Percentiles rank a stretch among this genome's conserved stretches.
phyloP scores from a whole-genome alignment of 1,140 invertebrate species.

The Ceratosolen fusciceps region DNA sequence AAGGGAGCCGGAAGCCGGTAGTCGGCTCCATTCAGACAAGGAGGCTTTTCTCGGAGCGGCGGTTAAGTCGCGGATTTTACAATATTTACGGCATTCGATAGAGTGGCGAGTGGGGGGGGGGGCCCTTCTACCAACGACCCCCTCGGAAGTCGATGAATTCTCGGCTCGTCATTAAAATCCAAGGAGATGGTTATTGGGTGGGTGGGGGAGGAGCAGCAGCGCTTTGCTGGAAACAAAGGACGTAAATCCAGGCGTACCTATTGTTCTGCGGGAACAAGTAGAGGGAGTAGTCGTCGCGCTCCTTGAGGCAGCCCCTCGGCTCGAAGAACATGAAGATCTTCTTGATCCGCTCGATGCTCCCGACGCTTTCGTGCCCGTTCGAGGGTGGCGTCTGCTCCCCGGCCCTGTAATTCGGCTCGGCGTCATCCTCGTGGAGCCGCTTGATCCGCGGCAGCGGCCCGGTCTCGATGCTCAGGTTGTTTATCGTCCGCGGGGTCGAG shows the following conservation, averaged over 20 bases:
- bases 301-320: conserved; percentile 85
- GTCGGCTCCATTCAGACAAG: too few relatives aligned
- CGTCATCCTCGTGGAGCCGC: conserved; percentile 63
- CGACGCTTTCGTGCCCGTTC: conserved; percentile 62
- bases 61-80: too few relatives aligned
- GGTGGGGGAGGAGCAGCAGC: not conserved
- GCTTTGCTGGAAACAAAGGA: too few relatives aligned
- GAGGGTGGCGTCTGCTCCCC: conserved; percentile 63
- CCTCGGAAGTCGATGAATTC: too few relatives aligned
- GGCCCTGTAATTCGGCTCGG: conserved; percentile 22
- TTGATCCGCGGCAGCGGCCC: conserved; percentile 67
- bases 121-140: too few relatives aligned
- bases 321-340: conserved; percentile 80
- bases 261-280: conserved; percentile 90
- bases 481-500: conserved; percentile 67
- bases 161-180: too few relatives aligned
- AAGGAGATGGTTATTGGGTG: too few relatives aligned
- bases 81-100: too few relatives aligned
- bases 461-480: conserved; percentile 68
- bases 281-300: conserved; percentile 88
- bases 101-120: too few relatives aligned
- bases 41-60: too few relatives aligned
- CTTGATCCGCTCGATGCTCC: conserved; percentile 70
- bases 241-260: conserved; percentile 72
- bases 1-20: too few relatives aligned